phyloP scores from a whole-genome alignment of 2,113 vertebrate species.

The Cebidichthys violaceus region DNA sequence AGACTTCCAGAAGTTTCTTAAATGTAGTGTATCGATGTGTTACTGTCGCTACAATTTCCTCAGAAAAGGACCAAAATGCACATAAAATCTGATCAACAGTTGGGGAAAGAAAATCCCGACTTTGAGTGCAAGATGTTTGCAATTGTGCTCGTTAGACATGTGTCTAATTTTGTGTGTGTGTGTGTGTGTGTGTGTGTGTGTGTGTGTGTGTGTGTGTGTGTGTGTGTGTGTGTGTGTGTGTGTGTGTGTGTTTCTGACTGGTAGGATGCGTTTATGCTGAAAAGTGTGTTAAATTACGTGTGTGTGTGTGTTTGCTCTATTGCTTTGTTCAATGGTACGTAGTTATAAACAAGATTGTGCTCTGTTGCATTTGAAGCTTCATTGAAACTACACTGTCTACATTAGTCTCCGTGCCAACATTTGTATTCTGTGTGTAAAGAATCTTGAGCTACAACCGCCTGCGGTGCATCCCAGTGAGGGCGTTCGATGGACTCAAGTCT shows the following conservation, averaged over 20 bases:
- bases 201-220: conserved; percentile 2
- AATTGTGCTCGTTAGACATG: too few species aligned
- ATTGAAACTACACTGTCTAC: neutral
- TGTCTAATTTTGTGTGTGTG: neutral
- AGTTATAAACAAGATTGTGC: conserved; percentile 13
- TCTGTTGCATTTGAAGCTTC: conserved; percentile 16
- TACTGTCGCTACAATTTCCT: neutral
- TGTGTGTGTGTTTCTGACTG: neutral
- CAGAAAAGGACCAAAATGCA: neutral
- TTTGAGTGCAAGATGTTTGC: neutral
- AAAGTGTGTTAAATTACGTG: conserved; percentile 9
- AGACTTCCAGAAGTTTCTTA: too few species aligned
- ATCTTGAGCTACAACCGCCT: conserved; percentile 97
- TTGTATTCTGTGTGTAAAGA: conserved; percentile 80
- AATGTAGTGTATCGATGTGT: neutral
- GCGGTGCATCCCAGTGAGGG: conserved; percentile 90
- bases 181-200: conserved; percentile 14
- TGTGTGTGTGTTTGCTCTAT: conserved; percentile 20
- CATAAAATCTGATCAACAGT: neutral
- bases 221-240: neutral
- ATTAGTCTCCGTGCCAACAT: conserved; percentile 41
- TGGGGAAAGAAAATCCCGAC: neutral
- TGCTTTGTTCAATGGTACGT: conserved; percentile 32
- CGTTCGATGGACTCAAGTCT: conserved; percentile 93
- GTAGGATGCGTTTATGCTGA: conserved; percentile 13